These are phyloP conservation scores for Dorcus parallelipipedus DNA, from an alignment of 2,888 invertebrate species.

Conservation along the genomic window DNA sequence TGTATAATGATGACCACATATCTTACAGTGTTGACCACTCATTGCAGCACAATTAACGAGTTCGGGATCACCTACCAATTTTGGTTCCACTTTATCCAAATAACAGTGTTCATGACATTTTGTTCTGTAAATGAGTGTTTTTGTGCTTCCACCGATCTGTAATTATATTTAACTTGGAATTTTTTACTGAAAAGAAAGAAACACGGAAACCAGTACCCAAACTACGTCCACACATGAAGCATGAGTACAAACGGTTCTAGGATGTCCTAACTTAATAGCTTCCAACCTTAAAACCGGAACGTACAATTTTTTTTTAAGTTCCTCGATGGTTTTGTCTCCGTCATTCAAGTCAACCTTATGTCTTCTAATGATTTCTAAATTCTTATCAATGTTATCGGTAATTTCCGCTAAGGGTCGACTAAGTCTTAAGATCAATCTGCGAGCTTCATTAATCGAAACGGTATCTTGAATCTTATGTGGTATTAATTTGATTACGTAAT, in stretches of 20 bases:
- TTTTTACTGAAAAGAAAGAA: neutral
- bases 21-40: conserved; percentile 25
- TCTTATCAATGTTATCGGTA: conserved; percentile 39
- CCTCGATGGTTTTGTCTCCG: conserved; percentile 30
- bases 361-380: conserved; percentile 33
- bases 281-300: conserved; percentile 36
- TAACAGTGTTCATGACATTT: conserved; percentile 39
- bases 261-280: conserved; percentile 32
- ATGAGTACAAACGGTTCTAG: conserved; percentile 21
- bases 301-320: conserved; percentile 35
- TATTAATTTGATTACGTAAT: conserved; percentile 3
- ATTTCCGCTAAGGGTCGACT: conserved; percentile 42
- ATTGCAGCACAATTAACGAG: conserved; percentile 33
- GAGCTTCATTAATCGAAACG: conserved; percentile 39
- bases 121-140: conserved; percentile 35
- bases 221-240: neutral
- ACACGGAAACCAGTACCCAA: neutral
- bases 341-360: conserved; percentile 26
- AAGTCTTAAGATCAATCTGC: conserved; percentile 38
- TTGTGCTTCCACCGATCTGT: conserved; percentile 30
- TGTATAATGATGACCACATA: conserved; percentile 34
- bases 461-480: conserved; percentile 40
- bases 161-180: neutral
- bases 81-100: conserved; percentile 33
- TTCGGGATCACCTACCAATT: conserved; percentile 34